Evolutionary conservation across 2,888 invertebrate genomes (phyloP).

Genomic region (Dendrolimus pini): DNA sequence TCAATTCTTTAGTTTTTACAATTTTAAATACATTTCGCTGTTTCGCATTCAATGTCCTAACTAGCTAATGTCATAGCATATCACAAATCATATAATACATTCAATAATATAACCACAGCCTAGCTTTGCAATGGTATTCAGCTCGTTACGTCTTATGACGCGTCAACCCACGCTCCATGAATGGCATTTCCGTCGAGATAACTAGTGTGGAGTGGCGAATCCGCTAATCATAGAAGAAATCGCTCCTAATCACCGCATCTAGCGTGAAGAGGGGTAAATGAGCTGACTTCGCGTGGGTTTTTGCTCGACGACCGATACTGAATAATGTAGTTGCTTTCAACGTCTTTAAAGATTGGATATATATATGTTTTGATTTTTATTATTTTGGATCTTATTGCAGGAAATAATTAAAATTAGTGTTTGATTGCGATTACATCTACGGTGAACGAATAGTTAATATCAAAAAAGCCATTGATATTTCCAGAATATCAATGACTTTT

Average conservation of each 20-base stretch:
- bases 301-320: background rate
- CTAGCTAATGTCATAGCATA: background rate
- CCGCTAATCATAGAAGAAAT: background rate
- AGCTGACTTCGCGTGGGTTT: slow-evolving; percentile 9
- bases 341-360: background rate
- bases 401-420: no score
- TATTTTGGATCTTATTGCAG: no score
- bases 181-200: background rate
- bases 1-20: no score
- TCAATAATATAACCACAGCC: background rate
- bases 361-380: no score
- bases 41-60: no score
- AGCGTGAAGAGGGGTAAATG: slow-evolving; percentile 16
- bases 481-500: no score
- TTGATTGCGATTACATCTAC: no score
- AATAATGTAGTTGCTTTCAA: background rate
- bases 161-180: background rate
- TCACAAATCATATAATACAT: background rate
- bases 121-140: background rate
- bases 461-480: no score
- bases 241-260: slow-evolving; percentile 2
- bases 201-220: background rate
- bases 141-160: background rate
- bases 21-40: no score
- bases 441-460: no score